Percentiles rank a stretch among this genome's conserved stretches.
phyloP scores from a whole-genome alignment of 1,140 invertebrate species.

The Cotesia vestalis region DNA sequence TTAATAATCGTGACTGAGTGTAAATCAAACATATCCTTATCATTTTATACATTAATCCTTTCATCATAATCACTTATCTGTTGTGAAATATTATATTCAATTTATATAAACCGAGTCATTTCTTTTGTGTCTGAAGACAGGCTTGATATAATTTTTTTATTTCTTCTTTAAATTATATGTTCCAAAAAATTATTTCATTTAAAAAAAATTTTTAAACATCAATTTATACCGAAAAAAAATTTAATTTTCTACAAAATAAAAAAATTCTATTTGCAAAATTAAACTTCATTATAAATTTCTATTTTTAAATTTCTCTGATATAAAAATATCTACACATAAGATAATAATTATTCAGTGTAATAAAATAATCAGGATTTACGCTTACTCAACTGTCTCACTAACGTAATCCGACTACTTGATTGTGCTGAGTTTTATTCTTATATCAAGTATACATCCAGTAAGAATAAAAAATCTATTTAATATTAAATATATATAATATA shows the following conservation, averaged over 20 bases:
- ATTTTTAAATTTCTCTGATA: too few species aligned
- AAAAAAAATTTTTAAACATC: too few species aligned
- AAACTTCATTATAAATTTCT: too few species aligned
- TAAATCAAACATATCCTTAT: conserved; percentile 54
- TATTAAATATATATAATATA: too few species aligned
- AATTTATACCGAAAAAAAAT: too few species aligned
- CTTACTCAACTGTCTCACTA: background rate
- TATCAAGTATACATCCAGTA: background rate
- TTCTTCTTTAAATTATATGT: too few species aligned
- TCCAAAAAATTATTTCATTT: too few species aligned
- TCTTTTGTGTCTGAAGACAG: too few species aligned
- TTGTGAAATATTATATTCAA: conserved; percentile 13
- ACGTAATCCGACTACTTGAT: conserved; percentile 18
- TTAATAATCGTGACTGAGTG: conserved; percentile 57
- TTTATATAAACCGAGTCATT: background rate
- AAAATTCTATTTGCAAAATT: too few species aligned
- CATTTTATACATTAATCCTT: conserved; percentile 43
- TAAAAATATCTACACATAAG: background rate
- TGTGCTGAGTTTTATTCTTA: conserved; percentile 12
- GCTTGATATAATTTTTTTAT: too few species aligned
- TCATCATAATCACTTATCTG: conserved; percentile 1
- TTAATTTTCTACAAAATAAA: too few species aligned
- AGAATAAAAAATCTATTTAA: background rate
- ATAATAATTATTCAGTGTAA: background rate
- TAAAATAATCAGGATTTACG: background rate